Evolutionary conservation across 1,140 invertebrate species (phyloP).

Genomic region (Dufourea novaeangliae): DNA sequence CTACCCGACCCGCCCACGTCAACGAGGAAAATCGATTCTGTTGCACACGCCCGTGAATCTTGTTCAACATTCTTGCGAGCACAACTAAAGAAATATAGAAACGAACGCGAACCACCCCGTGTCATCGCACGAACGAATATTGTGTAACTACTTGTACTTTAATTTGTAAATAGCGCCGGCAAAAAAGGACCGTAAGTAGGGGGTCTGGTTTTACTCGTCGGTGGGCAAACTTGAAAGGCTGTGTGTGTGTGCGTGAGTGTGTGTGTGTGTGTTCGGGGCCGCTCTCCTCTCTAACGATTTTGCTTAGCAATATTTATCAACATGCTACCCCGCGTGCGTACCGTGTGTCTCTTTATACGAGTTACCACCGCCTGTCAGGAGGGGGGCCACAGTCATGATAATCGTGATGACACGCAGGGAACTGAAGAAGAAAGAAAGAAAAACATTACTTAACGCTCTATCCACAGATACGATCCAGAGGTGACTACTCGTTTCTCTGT

Average conservation of each 20-base stretch:
- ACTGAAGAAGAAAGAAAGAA: neutral
- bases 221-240: too few species aligned
- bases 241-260: constrained; percentile 15
- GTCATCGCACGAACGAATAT: neutral
- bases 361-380: neutral
- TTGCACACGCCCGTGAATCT: neutral
- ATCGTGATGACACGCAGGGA: neutral
- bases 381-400: neutral
- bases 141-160: constrained; percentile 46
- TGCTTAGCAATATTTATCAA: constrained; percentile 33
- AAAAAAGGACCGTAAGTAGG: too few species aligned
- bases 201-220: constrained; percentile 14
- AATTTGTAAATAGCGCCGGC: constrained; percentile 37
- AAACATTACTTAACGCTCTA: constrained; percentile 26
- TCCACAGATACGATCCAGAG: neutral
- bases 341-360: too few species aligned
- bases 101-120: neutral
- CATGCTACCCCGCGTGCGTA: neutral
- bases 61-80: constrained; percentile 8
- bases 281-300: constrained; percentile 33
- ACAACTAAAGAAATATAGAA: too few species aligned
- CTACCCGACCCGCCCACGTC: too few species aligned
- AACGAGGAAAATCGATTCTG: neutral
- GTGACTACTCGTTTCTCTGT: constrained; percentile 15
- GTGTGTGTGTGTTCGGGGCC: constrained; percentile 26